Base-by-base conservation (phyloP, 2,797 vertebrate species). In the Tragopan temminckii region DNA sequence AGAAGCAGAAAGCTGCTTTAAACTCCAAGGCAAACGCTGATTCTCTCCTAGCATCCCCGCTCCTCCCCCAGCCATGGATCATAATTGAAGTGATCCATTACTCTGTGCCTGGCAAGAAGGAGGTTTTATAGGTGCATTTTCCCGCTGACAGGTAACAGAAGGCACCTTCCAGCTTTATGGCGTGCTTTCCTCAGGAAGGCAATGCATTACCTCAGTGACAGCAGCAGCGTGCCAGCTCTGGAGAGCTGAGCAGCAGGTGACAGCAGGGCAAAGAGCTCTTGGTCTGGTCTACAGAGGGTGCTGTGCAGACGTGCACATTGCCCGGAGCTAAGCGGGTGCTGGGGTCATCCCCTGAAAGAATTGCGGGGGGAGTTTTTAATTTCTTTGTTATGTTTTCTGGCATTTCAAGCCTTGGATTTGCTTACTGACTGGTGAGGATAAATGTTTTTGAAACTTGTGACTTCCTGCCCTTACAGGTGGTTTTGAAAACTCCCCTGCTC, bases 161-260 rank as follows among this genome's bases (percentile, higher is more conserved):
- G 59, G 55, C 35, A 57, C 25, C 50, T 40, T 45, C n/a, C 13
- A 72, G 55, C 43, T 48, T 52, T 0, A 3, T 27, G 12, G n/a
- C 3, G 0, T 36, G 59, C 24, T 50, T 77, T 80, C 2, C 5
- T 9, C 8, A 0, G 0, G 8, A 3, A 2, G 19, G 43, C 0
- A 2, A 25, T 68, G 11, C 0, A 0, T 46, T 36, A 17, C 10
- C 42, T 12, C 1, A 0, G 18, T 29, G 43, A n/a, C 7, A 50
- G 46, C 38, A 66, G 14, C 36, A 5, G 33, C 69, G 17, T 42
- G 48, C 36, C 31, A 23, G 48, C 40, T 61, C 19, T 14, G 64
- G 38, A 81, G 29, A 13, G 7, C 14, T 1, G 27, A 71, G 11
- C 24, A 74, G 77, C 23, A 7, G 4, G 27, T 61, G 24, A 75